Conservation (phyloP, 1,140 invertebrate genomes). For the Drosophila baimaii region DNA sequence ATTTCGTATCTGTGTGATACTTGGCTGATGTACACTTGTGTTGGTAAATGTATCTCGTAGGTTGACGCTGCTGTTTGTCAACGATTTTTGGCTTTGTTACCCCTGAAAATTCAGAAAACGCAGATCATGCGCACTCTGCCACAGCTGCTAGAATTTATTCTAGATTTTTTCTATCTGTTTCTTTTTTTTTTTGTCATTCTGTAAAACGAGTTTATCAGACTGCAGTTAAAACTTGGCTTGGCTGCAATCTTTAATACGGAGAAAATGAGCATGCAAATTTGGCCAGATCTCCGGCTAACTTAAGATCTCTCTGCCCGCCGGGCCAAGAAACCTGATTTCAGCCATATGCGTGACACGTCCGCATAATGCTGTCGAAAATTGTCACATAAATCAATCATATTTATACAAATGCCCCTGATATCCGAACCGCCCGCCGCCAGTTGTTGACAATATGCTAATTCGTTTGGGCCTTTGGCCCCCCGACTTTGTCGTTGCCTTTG, state of each 20-base stretch:
- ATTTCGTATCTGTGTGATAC: conserved; percentile 31
- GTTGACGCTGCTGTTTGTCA: conserved; percentile 23
- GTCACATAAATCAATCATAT: conserved; percentile 84
- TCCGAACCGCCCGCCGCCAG: conserved; percentile 47
- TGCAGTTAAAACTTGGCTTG: conserved; percentile 71
- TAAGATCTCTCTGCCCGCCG: neutral
- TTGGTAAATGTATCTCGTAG: conserved; percentile 36
- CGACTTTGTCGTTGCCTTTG: conserved; percentile 22
- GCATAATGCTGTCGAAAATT: conserved; percentile 82
- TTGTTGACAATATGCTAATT: conserved; percentile 68
- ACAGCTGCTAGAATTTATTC: conserved; percentile 41
- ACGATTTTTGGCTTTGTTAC: conserved; percentile 25
- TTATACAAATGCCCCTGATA: conserved; percentile 81
- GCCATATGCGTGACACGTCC: conserved; percentile 72
- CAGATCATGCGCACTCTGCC: conserved; percentile 44
- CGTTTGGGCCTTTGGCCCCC: conserved; percentile 21
- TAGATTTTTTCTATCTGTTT: conserved; percentile 6
- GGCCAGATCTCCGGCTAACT: conserved; percentile 1
- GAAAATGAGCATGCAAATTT: conserved; percentile 66
- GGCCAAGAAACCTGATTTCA: conserved; percentile 40
- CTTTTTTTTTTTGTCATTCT: neutral
- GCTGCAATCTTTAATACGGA: conserved; percentile 46
- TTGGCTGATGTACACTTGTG: neutral
- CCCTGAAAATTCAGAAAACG: conserved; percentile 22
- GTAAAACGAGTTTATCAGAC: conserved; percentile 48